Evolutionary conservation across 2,888 invertebrate genomes (phyloP).

Genomic region (Agriopis marginaria): DNA sequence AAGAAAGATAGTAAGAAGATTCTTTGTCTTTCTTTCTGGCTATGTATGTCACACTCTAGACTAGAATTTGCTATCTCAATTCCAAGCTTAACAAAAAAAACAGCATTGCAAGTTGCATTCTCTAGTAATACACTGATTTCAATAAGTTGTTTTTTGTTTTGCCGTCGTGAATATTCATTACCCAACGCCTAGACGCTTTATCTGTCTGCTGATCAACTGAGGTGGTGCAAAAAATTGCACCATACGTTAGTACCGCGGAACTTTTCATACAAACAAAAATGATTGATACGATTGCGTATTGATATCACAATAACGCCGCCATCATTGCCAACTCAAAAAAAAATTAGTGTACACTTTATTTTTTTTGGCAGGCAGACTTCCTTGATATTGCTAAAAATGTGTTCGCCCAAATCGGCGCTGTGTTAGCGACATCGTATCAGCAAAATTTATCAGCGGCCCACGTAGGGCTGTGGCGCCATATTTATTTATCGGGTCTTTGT

Average conservation of each 20-base stretch:
- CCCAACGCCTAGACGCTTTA: conserved; percentile 27
- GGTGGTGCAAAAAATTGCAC: conserved; percentile 39
- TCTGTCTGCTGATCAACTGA: conserved; percentile 9
- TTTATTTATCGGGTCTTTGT: conserved; percentile 3
- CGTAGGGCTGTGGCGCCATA: conserved; percentile 31
- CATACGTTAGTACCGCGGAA: conserved; percentile 38
- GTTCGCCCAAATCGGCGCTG: conserved; percentile 21
- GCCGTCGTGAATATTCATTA: conserved; percentile 45
- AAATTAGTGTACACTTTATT: neutral
- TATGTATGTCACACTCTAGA: no score
- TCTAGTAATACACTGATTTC: neutral
- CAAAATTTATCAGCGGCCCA: conserved; percentile 24
- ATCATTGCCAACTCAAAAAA: conserved; percentile 12
- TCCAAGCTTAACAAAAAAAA: neutral
- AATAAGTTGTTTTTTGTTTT: conserved; percentile 36
- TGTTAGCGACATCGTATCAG: conserved; percentile 10
- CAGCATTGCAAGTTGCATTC: neutral
- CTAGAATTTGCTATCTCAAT: neutral
- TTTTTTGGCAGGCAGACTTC: conserved; percentile 27
- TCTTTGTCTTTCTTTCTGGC: no score
- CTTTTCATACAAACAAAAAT: conserved; percentile 36
- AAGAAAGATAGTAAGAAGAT: no score
- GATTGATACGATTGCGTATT: conserved; percentile 35
- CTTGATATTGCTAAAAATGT: conserved; percentile 17
- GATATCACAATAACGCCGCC: conserved; percentile 21